Evolutionary conservation across 2,797 vertebrate genomes (phyloP), one percentile per base, ranked within the genome.

Genomic region (Rhynchonycteris naso): DNA sequence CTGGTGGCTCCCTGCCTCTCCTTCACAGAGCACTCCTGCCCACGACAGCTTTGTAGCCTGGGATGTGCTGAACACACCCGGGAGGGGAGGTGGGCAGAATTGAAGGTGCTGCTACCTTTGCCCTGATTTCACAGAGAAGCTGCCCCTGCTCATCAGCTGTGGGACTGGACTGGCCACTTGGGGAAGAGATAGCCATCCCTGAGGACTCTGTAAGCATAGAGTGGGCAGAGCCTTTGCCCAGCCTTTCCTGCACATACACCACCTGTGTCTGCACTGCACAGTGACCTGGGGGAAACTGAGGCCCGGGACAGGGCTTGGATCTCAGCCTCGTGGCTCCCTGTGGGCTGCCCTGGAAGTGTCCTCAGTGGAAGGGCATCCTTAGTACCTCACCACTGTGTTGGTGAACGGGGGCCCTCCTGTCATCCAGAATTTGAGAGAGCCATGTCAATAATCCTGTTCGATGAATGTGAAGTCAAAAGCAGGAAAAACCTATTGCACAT

Each of bases 31-130:
- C 16, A 1, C 19, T 5, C 47, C 81, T 71, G 30, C 69, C 33
- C 8, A 0, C 47, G 43, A 47, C 24, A 75, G 78, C 58, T 52
- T 5, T 58, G 68, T 47, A 63, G 30, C 83, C 61, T 69, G 11
- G 8, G 63, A 74, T 19, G 18, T 8, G 13, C 58, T 47, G 21
- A n/a, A 22, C 28, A 16, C 26, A 2, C 0, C 0, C 2, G 0
- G 43, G 43, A 4, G 26, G 18, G 18, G 50, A 1, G 2, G n/a
- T 0, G 38, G n/a, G 7, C 12, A 24, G 14, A 28, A 15, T 1
- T 1, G 7, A 50, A 68, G 43, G 33, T 38, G 6, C 63, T 19
- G 5, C 16, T 47, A 7, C 66, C 63, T 43, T 65, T 28, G 28
- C 10, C 68, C 22, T 14, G 3, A n/a, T 43, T 38, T 61, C 82